phyloP scores from a whole-genome alignment of 2,113 vertebrate genomes.

The Gadus macrocephalus region DNA sequence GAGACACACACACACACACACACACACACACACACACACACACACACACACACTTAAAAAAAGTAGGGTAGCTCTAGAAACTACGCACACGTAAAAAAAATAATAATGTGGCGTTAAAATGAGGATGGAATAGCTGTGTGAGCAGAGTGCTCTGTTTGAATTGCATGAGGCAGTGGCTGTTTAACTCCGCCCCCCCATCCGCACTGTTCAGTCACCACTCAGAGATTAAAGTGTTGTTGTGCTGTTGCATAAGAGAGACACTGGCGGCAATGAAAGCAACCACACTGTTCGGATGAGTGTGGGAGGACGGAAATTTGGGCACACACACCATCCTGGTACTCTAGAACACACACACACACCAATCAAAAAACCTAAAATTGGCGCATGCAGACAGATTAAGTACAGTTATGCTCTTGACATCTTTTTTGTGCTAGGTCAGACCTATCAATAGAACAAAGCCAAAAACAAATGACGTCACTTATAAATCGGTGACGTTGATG shows the following conservation, averaged over 20 bases:
- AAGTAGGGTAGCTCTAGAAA: too few relatives aligned
- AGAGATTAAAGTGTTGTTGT: conserved; percentile 45
- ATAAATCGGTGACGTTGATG: too few relatives aligned
- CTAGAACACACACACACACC: not conserved
- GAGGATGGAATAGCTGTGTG: not conserved
- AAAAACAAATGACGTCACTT: too few relatives aligned
- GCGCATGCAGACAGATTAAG: not conserved
- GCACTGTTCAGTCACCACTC: conserved; percentile 49
- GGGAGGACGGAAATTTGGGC: too few relatives aligned
- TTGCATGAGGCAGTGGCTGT: too few relatives aligned
- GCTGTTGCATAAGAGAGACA: conserved; percentile 46
- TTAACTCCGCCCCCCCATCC: not conserved
- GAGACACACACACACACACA: conserved; percentile 25
- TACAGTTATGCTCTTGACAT: not conserved
- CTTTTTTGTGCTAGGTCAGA: not conserved
- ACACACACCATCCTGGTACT: not conserved
- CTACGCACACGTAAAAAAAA: not conserved
- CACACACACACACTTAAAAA: not conserved
- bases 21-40: conserved; percentile 9
- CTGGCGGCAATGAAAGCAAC: conserved; percentile 22
- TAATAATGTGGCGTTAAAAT: not conserved
- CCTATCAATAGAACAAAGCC: not conserved
- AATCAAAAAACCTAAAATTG: not conserved
- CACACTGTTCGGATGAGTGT: not conserved
- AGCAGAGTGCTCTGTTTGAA: too few relatives aligned